A percentile compares a stretch with the other conserved stretches of the same genome.
These are phyloP conservation scores for Apeira syringaria DNA, from an alignment of 2,888 invertebrate genomes.

Conservation along the genomic window DNA sequence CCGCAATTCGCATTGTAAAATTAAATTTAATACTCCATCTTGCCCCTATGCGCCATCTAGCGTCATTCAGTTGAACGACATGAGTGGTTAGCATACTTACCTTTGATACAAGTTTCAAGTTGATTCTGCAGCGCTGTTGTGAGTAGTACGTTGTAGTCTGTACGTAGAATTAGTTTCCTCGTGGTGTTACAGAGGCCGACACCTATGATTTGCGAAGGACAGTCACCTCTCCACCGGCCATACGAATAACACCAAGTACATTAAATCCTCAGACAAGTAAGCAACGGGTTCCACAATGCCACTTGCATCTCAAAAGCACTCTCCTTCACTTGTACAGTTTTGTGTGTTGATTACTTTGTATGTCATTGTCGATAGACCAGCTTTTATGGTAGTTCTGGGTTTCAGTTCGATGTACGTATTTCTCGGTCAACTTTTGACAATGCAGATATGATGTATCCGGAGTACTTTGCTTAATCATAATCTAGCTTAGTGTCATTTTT, in stretches of 20 bases:
- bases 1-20: too few relatives aligned
- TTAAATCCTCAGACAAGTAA: conserved; percentile 59
- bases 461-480: too few relatives aligned
- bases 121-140: neutral
- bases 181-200: conserved; percentile 60
- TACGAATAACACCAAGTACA: conserved; percentile 49
- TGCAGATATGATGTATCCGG: too few relatives aligned
- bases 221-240: conserved; percentile 50
- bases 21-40: too few relatives aligned
- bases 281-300: conserved; percentile 27
- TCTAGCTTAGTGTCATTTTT: too few relatives aligned
- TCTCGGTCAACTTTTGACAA: too few relatives aligned
- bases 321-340: conserved; percentile 8
- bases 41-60: conserved; percentile 17
- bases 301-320: conserved; percentile 21
- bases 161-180: conserved; percentile 10
- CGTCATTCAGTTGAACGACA: conserved; percentile 9
- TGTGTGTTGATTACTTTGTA: neutral
- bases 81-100: neutral
- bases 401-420: too few relatives aligned
- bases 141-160: neutral
- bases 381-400: too few relatives aligned
- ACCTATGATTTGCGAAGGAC: conserved; percentile 49
- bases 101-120: too few relatives aligned
- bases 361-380: too few relatives aligned